Base-by-base conservation (phyloP, 2,797 vertebrate species). In the Enteromius argenteus region DNA sequence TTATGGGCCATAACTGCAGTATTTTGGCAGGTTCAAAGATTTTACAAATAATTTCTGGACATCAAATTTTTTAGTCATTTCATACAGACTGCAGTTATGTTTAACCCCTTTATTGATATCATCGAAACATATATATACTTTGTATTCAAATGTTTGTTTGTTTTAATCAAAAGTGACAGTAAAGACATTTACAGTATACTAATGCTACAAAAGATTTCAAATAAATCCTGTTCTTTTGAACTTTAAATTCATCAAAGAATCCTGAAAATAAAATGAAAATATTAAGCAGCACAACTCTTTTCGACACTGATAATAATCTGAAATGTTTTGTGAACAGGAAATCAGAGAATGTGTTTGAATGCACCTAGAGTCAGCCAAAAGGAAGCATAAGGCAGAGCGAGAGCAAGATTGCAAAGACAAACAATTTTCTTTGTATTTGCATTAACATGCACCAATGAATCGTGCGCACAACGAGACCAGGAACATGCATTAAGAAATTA, bases 401-500 rank as follows among this genome's bases (percentile, higher is more conserved):
- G 5, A n/a, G 30, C n/a, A 10, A 39, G 32, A 75, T 58, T 75
- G 37, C 32, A 53, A n/a, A 58, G 21, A 39, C 51, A 58, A 76
- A 76, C 21, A 5, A 58, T 10, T 4, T 10, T 14, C 1, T 42
- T 60, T 42, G 13, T 44, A 46, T 64, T 60, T 46, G 39, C 15
- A 78, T 64, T 44, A 46, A 30, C 8, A 62, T 13, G 56, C 35
- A 64, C 58, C 39, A 46, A 21, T 64, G 39, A 32, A 78, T 21
- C 2, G 13, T 7, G 1, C 21, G 58, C 15, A 46, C 23, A 64
- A 35, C 3, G 39, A 46, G 58, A 78, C 10, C 23, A 21, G 27
- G 76, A 46, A 79, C 39, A n/a, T 21, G 77, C 58, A 66, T n/a
- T n/a, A 46, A 23, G 27, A 79, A 46, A 66, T 49, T 27, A 66